A percentile compares a stretch with the other conserved stretches of the same genome.
Conservation (phyloP, 2,797 vertebrate genomes). For the Centroberyx gerrardi region DNA sequence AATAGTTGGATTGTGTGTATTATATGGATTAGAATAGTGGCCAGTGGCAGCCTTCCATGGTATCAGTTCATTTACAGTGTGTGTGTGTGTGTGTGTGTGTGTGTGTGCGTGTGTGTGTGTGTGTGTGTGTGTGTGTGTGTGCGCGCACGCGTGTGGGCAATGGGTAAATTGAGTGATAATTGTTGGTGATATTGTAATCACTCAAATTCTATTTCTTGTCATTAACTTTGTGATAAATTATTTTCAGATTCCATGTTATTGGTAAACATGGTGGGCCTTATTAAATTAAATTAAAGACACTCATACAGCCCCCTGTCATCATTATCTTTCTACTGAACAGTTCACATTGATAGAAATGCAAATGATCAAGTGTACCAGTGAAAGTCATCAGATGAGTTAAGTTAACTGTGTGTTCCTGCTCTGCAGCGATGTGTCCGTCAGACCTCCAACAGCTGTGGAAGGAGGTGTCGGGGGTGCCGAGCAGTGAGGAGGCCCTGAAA, state of each 20-base stretch:
- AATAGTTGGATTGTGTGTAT: conserved; percentile 31
- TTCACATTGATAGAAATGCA: too few relatives aligned
- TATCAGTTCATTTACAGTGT: conserved; percentile 38
- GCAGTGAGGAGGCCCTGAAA: conserved; percentile 93
- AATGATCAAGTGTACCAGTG: background rate
- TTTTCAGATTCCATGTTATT: too few relatives aligned
- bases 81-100: conserved; percentile 20
- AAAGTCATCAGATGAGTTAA: background rate
- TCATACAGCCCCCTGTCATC: too few relatives aligned
- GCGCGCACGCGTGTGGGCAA: background rate
- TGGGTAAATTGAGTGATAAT: background rate
- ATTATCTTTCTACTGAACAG: too few relatives aligned
- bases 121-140: background rate
- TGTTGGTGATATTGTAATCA: background rate
- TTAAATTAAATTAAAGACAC: too few relatives aligned
- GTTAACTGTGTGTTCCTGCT: background rate
- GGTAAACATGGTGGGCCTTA: too few relatives aligned
- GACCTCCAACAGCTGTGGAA: conserved; percentile 99
- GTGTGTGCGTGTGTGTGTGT: conserved; percentile 5
- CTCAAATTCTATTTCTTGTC: too few relatives aligned
- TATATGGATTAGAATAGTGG: conserved; percentile 9
- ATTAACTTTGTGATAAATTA: too few relatives aligned
- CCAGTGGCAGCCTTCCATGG: background rate
- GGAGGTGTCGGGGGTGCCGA: conserved; percentile 92
- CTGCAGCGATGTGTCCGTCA: conserved; percentile 94